Conservation (phyloP, 2,797 vertebrate genomes). For the Microhierax caerulescens region DNA sequence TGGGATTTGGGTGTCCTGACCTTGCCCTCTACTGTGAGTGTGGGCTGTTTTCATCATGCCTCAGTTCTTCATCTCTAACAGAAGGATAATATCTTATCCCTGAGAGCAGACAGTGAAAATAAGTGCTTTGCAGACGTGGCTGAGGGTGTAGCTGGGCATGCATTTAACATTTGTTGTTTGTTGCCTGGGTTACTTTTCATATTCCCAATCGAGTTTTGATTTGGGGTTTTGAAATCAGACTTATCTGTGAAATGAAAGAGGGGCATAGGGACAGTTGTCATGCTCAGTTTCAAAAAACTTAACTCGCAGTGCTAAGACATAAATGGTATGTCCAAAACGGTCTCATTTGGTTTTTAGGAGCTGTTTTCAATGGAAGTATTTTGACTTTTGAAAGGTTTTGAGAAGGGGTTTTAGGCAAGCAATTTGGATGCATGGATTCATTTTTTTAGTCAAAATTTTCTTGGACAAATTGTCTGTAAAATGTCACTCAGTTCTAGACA, state of each 20-base stretch:
- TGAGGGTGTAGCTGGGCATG: not conserved
- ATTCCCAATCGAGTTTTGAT: not conserved
- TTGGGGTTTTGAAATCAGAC: not conserved
- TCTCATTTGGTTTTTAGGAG: not conserved
- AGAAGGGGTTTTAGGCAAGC: not conserved
- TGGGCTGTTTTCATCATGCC: not conserved
- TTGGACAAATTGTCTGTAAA: not conserved
- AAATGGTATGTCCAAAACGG: not conserved
- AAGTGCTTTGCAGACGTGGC: not conserved
- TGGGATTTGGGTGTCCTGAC: not conserved
- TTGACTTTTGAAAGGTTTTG: not conserved
- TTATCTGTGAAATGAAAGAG: not conserved
- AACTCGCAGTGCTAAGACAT: not conserved
- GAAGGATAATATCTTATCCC: not conserved
- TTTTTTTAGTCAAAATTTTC: not conserved
- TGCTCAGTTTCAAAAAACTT: not conserved
- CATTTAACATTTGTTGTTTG: not conserved
- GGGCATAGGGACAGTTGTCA: not conserved
- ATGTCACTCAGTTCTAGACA: not conserved
- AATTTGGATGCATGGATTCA: not conserved
- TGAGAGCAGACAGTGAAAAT: not conserved
- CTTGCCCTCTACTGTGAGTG: not conserved
- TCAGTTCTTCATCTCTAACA: not conserved
- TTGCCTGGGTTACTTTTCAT: constrained; percentile 28
- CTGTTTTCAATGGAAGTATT: not conserved